Evolutionary conservation across 2,888 invertebrate species (phyloP).

Genomic region (Monochamus alternatus): DNA sequence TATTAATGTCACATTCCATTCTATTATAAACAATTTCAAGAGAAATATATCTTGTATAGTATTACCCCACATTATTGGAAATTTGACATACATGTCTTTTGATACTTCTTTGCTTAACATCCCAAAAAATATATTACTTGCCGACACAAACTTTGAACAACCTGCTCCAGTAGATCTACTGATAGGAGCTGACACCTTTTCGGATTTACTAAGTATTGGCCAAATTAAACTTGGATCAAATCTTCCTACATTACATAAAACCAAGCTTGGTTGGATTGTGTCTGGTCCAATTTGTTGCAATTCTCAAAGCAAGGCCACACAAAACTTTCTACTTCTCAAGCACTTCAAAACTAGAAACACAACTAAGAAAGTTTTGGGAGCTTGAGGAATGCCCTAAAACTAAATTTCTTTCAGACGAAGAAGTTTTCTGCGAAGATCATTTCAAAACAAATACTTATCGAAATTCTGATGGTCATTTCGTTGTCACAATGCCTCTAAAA

Average conservation of each 20-base stretch:
- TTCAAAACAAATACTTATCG: background rate
- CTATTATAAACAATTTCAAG: background rate
- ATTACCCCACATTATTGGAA: conserved; percentile 28
- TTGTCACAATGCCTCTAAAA: conserved; percentile 29
- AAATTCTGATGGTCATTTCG: conserved; percentile 9
- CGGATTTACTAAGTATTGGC: background rate
- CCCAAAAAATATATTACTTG: background rate
- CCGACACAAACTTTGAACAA: conserved; percentile 17
- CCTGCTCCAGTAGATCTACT: conserved; percentile 31
- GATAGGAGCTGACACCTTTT: conserved; percentile 38
- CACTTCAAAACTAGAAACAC: background rate
- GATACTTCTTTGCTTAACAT: background rate
- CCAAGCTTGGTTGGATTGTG: background rate
- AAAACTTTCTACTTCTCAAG: background rate
- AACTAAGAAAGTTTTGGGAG: conserved; percentile 41
- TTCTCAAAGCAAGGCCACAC: background rate
- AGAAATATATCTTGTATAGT: conserved; percentile 24
- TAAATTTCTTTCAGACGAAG: conserved; percentile 32
- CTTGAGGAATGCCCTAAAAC: conserved; percentile 37
- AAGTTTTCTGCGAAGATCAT: conserved; percentile 15
- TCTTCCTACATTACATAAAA: conserved; percentile 11
- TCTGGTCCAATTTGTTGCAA: conserved; percentile 33
- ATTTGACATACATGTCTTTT: background rate
- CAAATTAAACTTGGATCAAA: background rate
- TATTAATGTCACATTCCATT: background rate